Evolutionary conservation across 2,888 invertebrate species (phyloP).

Genomic region (Hypomecis atomaria): DNA sequence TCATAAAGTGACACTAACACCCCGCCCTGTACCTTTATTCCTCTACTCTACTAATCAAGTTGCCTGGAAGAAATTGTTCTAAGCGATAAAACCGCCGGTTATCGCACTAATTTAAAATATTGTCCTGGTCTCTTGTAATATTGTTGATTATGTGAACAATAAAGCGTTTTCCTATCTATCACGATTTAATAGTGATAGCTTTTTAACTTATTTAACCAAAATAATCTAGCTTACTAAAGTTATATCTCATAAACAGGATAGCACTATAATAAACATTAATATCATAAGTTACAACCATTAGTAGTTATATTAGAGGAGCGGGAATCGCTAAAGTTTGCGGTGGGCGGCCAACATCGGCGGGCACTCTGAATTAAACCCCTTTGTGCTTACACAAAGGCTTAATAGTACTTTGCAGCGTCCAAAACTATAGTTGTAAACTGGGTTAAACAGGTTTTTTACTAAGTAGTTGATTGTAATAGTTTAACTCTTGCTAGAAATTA

Average conservation of each 20-base stretch:
- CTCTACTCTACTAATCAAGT: no score
- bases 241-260: conserved; percentile 18
- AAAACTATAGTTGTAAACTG: conserved; percentile 17
- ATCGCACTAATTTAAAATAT: no score
- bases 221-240: background rate
- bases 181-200: no score
- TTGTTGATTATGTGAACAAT: no score
- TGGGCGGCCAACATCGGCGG: conserved; percentile 13
- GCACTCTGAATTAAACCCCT: conserved; percentile 13
- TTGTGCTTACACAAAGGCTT: conserved; percentile 28
- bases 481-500: background rate
- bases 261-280: background rate
- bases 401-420: conserved; percentile 7
- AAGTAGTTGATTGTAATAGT: background rate
- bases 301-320: conserved; percentile 6
- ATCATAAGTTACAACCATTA: conserved; percentile 10
- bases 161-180: no score
- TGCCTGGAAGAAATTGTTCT: no score
- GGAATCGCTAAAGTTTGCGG: conserved; percentile 23
- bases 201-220: no score
- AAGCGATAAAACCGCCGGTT: no score
- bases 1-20: no score
- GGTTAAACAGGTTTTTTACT: conserved; percentile 9
- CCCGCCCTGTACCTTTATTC: no score
- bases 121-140: no score